Percentiles rank a stretch among this genome's conserved stretches.
Evolutionary conservation across 1,140 invertebrate species (phyloP).

Genomic region (Heliconius himera): DNA sequence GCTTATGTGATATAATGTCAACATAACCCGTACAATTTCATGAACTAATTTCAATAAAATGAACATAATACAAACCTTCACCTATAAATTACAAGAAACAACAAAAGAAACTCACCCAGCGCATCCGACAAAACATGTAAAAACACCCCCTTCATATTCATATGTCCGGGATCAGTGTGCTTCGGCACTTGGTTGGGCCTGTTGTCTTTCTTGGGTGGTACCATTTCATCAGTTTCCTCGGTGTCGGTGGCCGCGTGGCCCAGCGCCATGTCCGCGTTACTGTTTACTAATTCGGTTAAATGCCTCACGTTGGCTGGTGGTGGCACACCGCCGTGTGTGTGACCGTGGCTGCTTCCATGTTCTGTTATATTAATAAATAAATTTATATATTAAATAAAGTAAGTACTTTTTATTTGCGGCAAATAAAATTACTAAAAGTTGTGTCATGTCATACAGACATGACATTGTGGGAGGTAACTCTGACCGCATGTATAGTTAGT

Average conservation of each 20-base stretch:
- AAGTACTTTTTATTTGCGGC: too few species aligned
- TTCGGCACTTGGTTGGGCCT: constrained; percentile 66
- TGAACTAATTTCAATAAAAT: too few species aligned
- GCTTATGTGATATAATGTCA: too few species aligned
- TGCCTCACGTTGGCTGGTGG: constrained; percentile 69
- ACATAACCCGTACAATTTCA: too few species aligned
- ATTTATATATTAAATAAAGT: too few species aligned
- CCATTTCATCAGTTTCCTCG: constrained; percentile 91
- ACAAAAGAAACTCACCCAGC: constrained; percentile 81
- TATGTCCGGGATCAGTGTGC: constrained; percentile 86
- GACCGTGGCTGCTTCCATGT: constrained; percentile 88
- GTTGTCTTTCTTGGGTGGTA: constrained; percentile 70
- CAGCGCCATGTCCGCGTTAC: constrained; percentile 74
- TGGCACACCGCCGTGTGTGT: constrained; percentile 87
- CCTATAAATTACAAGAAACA: too few species aligned
- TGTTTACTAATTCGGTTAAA: constrained; percentile 72
- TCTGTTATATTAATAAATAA: constrained; percentile 80
- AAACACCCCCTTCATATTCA: constrained; percentile 99
- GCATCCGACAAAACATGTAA: constrained; percentile 98
- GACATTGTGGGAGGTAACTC: too few species aligned
- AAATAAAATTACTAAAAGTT: too few species aligned
- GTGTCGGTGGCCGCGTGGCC: constrained; percentile 85
- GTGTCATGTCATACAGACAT: too few species aligned
- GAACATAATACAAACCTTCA: too few species aligned
- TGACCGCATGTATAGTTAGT: too few species aligned